Percentiles rank a stretch among this genome's conserved stretches.
Evolutionary conservation across 2,797 vertebrate species (phyloP).

Genomic region (Enteromius fasciolatus): DNA sequence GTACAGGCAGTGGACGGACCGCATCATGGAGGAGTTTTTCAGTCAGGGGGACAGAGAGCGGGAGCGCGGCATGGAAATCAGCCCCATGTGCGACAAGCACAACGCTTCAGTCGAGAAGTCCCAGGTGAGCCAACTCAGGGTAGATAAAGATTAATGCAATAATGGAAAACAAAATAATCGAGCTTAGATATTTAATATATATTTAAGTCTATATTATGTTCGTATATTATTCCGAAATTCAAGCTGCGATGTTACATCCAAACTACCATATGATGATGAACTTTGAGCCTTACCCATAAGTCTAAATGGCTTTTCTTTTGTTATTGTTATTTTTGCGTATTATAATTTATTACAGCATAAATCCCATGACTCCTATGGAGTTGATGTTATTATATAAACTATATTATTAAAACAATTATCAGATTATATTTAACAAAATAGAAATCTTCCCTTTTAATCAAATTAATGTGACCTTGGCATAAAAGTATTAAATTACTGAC

Average conservation of each 20-base stretch:
- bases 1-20: constrained; percentile 96
- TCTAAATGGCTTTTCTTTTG: background rate
- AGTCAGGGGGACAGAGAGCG: constrained; percentile 94
- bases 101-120: constrained; percentile 97
- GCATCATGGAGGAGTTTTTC: constrained; percentile 99
- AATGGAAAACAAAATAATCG: background rate
- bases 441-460: background rate
- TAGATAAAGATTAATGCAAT: background rate
- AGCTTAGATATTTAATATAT: background rate
- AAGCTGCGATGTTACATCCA: background rate
- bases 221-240: background rate
- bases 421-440: background rate
- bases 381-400: too few relatives aligned
- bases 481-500: background rate
- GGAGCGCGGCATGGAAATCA: constrained; percentile 98
- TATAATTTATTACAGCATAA: background rate
- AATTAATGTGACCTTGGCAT: background rate
- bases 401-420: background rate
- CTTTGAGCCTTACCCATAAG: background rate
- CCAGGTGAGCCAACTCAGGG: constrained; percentile 81
- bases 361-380: background rate
- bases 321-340: background rate
- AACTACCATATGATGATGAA: background rate
- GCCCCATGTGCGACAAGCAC: constrained; percentile 99
- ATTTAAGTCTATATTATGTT: background rate